Percentiles rank a stretch among this genome's conserved stretches.
Evolutionary conservation across 2,888 invertebrate genomes (phyloP).

Genomic region (Nomada hirtipes): DNA sequence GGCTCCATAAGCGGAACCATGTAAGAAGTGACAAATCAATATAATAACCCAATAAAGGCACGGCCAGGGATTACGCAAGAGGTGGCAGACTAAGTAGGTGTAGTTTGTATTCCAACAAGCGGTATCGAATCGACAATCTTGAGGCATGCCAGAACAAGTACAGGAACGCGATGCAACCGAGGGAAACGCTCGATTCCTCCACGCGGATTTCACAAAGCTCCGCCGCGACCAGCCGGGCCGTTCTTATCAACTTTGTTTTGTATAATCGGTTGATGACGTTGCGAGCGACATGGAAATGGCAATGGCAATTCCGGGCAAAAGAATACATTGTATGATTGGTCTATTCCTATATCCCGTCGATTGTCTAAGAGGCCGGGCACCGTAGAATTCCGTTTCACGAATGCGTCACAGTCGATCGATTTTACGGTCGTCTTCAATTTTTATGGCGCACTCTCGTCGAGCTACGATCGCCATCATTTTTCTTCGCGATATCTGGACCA

Average conservation of each 20-base stretch:
- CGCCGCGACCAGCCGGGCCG: background rate
- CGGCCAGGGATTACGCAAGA: slow-evolving; percentile 46
- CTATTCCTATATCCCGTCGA: slow-evolving; percentile 15
- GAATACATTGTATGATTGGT: too few species aligned
- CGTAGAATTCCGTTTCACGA: slow-evolving; percentile 33
- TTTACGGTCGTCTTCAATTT: slow-evolving; percentile 66
- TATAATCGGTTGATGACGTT: too few species aligned
- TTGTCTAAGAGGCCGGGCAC: slow-evolving; percentile 22
- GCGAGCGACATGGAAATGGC: too few species aligned
- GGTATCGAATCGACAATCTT: slow-evolving; percentile 56
- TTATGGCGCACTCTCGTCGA: slow-evolving; percentile 66
- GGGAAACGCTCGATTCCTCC: slow-evolving; percentile 27
- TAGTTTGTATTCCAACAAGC: slow-evolving; percentile 53
- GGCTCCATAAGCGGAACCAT: slow-evolving; percentile 21
- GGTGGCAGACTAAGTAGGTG: slow-evolving; percentile 54
- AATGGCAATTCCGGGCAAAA: too few species aligned
- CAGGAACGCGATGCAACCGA: slow-evolving; percentile 53
- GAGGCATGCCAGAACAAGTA: slow-evolving; percentile 38
- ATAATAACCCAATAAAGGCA: slow-evolving; percentile 61
- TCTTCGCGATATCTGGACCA: slow-evolving; percentile 44
- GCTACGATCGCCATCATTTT: slow-evolving; percentile 52
- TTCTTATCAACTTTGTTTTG: too few species aligned
- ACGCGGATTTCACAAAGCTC: slow-evolving; percentile 38
- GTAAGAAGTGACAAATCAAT: slow-evolving; percentile 58
- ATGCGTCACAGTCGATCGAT: slow-evolving; percentile 54